phyloP scores from a whole-genome alignment of 2,888 invertebrate genomes.

The Protophormia terraenovae region DNA sequence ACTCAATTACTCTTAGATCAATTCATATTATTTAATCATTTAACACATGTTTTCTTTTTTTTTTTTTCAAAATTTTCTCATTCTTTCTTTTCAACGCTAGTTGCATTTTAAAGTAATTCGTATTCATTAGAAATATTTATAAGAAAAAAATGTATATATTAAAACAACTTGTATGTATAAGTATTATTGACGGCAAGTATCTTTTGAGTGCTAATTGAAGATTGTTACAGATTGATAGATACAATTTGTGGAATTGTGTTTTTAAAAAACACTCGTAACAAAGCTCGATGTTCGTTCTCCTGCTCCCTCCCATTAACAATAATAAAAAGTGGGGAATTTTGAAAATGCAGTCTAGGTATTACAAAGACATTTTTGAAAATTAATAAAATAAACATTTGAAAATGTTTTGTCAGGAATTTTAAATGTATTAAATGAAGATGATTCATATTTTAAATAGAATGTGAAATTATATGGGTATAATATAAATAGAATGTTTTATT shows the following conservation, averaged over 20 bases:
- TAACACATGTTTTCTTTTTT: conserved; percentile 34
- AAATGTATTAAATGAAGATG: not conserved
- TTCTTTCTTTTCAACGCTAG: conserved; percentile 15
- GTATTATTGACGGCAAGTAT: not conserved
- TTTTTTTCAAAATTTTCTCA: not conserved
- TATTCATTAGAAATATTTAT: conserved; percentile 10
- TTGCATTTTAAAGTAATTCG: conserved; percentile 9
- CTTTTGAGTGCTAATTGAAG: conserved; percentile 37
- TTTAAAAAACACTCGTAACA: no score
- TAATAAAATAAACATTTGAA: not conserved
- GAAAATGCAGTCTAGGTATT: not conserved
- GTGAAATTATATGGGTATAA: not conserved
- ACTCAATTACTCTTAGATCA: no score
- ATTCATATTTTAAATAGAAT: not conserved
- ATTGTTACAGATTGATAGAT: conserved; percentile 41
- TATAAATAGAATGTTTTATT: no score
- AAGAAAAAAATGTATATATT: not conserved
- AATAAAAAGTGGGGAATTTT: not conserved
- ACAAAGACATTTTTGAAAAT: not conserved
- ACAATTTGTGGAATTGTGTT: conserved; percentile 4
- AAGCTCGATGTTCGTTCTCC: no score
- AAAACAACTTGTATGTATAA: not conserved
- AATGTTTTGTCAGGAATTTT: not conserved
- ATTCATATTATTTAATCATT: conserved; percentile 23
- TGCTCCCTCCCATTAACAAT: not conserved